Base-by-base conservation (phyloP, 2,888 invertebrate species). In the Lasioglossum figueresi region DNA sequence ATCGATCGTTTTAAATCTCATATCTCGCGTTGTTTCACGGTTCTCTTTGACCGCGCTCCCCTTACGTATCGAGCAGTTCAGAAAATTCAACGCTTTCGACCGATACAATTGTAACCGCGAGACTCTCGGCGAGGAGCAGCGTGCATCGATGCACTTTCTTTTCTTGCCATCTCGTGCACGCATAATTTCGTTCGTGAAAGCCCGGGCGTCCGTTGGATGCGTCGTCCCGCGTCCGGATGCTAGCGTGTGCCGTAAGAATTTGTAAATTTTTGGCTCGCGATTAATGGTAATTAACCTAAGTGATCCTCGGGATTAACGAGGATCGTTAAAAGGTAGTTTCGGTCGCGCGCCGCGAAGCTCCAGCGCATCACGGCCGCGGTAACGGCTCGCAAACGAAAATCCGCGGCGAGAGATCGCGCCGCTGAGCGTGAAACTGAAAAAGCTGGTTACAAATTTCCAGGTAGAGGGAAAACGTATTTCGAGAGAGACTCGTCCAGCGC, bases 1-100 rank as follows among this genome's bases (percentile, higher is more conserved):
- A 90, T 90, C 88, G 90, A 90, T 90, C 89, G 88, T 76, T 76
- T 88, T 83, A 85, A 90, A 88, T 90, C 90, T 85, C 83, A 82
- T 80, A 88, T 88, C 86, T 84, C 71, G 66, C 83, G 71, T 83
- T 82, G 45, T 73, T 84, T 66, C 16, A 59, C 84, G 56, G 40
- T 34, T 59, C 40, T 45, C 31, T 48, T 74, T 63, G 31, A 31
- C 48, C n/a, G n/a, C 14, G 40, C 34, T 68, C 23, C 34, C 40
- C 10, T 56, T 23, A 3, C 14, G 5, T 23, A 52, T 6, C 43
- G 31, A 76, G 45, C 43, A 8, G n/a, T 10, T 5, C 5, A 37
- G 66, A 31, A 48, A 72, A 16, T 34, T 31, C 10, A 3, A 27
- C 27, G 19, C 5, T 37, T 74, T 16, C 2, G 12, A 40, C 43